These are phyloP conservation scores for Squalus acanthias DNA, from an alignment of 2,797 vertebrate genomes.

Conservation along the genomic window DNA sequence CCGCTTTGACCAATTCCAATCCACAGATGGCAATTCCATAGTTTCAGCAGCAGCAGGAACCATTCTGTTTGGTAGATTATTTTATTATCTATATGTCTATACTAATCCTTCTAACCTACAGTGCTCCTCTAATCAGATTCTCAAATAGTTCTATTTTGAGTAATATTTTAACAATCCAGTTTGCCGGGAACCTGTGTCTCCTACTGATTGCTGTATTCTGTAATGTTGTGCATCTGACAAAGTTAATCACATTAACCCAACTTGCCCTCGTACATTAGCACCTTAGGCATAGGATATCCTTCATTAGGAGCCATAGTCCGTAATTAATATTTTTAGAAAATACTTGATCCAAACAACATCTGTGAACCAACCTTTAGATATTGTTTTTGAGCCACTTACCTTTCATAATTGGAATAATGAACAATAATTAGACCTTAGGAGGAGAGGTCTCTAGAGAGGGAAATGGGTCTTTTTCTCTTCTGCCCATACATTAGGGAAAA, in stretches of 20 bases:
- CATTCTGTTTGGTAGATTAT: not conserved
- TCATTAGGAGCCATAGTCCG: not conserved
- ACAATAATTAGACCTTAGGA: constrained; percentile 15
- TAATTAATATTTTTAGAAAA: not conserved
- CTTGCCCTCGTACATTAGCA: not conserved
- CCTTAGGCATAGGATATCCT: not conserved
- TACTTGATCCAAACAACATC: not conserved
- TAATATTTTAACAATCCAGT: not conserved
- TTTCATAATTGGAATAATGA: constrained; percentile 24
- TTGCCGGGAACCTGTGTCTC: not conserved
- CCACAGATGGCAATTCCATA: not conserved
- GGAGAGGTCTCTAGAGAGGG: not conserved
- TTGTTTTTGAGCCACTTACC: not conserved
- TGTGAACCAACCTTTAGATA: not conserved
- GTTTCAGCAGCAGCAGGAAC: not conserved
- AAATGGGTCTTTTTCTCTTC: not conserved
- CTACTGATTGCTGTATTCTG: not conserved
- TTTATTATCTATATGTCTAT: not conserved
- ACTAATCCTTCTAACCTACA: not conserved
- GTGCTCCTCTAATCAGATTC: not conserved
- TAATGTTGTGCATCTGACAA: not conserved
- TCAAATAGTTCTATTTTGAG: constrained; percentile 10
- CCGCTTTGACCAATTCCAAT: not conserved
- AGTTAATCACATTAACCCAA: not conserved
- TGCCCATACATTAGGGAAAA: not conserved